Evolutionary conservation across 1,140 invertebrate genomes (phyloP).

Genomic region (Eufriesea mexicana): DNA sequence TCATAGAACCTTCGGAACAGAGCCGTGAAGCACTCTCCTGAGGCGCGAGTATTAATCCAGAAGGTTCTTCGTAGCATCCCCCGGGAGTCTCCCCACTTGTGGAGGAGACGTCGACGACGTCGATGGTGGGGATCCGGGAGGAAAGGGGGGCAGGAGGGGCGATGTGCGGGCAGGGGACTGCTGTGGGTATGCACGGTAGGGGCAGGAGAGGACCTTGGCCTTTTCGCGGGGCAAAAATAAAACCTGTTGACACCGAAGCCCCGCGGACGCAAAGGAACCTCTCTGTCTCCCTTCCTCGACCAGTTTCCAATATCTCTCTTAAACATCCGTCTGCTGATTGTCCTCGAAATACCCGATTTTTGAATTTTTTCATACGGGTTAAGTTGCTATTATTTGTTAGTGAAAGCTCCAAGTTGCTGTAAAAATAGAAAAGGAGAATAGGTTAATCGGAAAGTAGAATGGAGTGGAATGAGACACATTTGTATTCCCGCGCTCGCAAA

Average conservation of each 20-base stretch:
- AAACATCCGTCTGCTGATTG: neutral
- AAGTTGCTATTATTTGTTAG: neutral
- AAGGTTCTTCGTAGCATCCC: constrained; percentile 60
- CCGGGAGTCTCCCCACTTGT: constrained; percentile 38
- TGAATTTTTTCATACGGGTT: neutral
- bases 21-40: constrained; percentile 19
- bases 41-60: constrained; percentile 52
- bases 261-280: constrained; percentile 65
- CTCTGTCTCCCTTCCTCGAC: constrained; percentile 11
- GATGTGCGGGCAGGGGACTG: constrained; percentile 34
- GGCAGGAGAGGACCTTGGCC: constrained; percentile 71
- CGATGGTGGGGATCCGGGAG: constrained; percentile 32
- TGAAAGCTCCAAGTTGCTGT: neutral
- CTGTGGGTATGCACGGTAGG: constrained; percentile 58
- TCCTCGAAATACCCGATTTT: constrained; percentile 8
- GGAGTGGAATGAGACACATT: neutral
- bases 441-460: too few species aligned
- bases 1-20: constrained; percentile 1
- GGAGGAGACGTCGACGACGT: constrained; percentile 29
- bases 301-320: constrained; percentile 25
- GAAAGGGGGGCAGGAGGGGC: constrained; percentile 29
- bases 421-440: neutral
- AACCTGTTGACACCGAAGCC: constrained; percentile 73
- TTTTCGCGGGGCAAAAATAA: constrained; percentile 73
- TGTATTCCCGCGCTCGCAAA: neutral